Conservation (phyloP, 2,113 vertebrate genomes). For the Notarius quadriscutis region DNA sequence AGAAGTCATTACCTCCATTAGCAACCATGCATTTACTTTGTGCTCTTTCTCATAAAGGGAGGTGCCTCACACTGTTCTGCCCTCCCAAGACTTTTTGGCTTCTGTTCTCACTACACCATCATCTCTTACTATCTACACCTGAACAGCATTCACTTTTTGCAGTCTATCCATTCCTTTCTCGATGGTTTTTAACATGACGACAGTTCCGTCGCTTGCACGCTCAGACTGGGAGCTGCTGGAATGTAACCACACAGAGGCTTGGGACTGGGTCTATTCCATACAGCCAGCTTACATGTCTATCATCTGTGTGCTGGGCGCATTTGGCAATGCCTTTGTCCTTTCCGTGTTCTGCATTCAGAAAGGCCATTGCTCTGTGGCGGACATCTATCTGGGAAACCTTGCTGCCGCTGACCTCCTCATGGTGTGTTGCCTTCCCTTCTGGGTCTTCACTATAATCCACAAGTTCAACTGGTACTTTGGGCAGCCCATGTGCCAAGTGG, state of each 20-base stretch:
- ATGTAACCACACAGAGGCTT: slow-evolving; percentile 39
- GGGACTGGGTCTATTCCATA: slow-evolving; percentile 70
- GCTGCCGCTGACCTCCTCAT: slow-evolving; percentile 85
- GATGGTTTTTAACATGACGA: slow-evolving; percentile 42
- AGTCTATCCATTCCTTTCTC: slow-evolving; percentile 2
- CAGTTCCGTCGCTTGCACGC: not conserved
- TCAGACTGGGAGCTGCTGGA: slow-evolving; percentile 21
- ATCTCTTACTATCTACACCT: not conserved
- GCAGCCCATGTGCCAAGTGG: slow-evolving; percentile 76
- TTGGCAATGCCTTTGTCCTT: slow-evolving; percentile 88
- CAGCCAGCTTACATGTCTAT: slow-evolving; percentile 83
- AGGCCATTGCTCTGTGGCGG: slow-evolving; percentile 84
- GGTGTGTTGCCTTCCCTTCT: slow-evolving; percentile 85
- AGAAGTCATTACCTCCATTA: slow-evolving; percentile 33
- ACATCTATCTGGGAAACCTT: slow-evolving; percentile 90
- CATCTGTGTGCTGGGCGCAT: slow-evolving; percentile 75
- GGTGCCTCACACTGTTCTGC: not conserved
- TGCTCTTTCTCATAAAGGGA: slow-evolving; percentile 23
- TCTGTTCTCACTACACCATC: not conserved
- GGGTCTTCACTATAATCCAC: slow-evolving; percentile 81
- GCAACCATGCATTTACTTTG: slow-evolving; percentile 21
- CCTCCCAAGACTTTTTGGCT: slow-evolving; percentile 4
- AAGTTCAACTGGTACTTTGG: slow-evolving; percentile 87
- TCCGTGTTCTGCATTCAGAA: slow-evolving; percentile 84
- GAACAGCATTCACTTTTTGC: not conserved